Evolutionary conservation across 2,797 vertebrate species (phyloP), one percentile per base, ranked within the genome.

Genomic region (Myioborus melanocephalus): DNA sequence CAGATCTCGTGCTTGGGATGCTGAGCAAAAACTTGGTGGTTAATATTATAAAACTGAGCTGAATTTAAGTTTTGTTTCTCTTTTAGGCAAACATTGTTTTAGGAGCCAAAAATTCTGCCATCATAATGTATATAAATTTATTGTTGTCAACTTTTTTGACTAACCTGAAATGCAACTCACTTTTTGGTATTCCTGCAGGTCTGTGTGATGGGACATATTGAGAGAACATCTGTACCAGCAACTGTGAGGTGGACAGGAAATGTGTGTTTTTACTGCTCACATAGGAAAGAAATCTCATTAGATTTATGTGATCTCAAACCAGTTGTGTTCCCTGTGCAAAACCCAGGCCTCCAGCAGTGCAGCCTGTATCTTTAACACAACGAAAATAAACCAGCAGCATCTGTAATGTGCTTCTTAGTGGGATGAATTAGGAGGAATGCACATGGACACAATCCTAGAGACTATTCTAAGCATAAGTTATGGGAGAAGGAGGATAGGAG

Each of bases 211-310:
- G 53, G 83, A 44, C 7, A 2, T 19, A 22, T 8, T 53, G 90
- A 52, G 77, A 72, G 56, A 87, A 89, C 78, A 80, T 92, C 83
- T 92, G 63, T 35, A 46, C 9, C 3, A 7, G 49, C 4, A 9
- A 24, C 76, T 89, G 37, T 35, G 55, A 68, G 65, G 70, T 55
- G 90, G 60, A 39, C 87, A 94, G 75, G 91, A 96, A 95, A 92
- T 35, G 41, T 57, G 49, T 55, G 3, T 83, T 94, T 97, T 94
- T 90, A 69, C 83, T 87, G 91, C n/a, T 24, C 23, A 3, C 35
- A 35, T 50, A 44, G 78, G 80, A 61, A 55, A 50, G 39, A 78
- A 92, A 91, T 73, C 90, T 89, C 83, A 83, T 94, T 89, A 95
- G 46, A 70, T 96, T 80, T 84, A 34, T 32, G 44, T 72, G 63